phyloP scores from a whole-genome alignment of 2,113 vertebrate species.

The western clawed frog (Xenopus tropicalis) region UCB_Xtro_10.0 CM004445.2:98428001-98428500 shows the following conservation, averaged over 20 bases:
- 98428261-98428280: background rate
- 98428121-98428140: too few species aligned
- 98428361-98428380: background rate
- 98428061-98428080: too few species aligned
- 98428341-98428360: background rate
- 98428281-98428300: background rate
- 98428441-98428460: constrained; percentile 1
- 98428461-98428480: background rate
- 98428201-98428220: background rate
- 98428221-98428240: background rate
- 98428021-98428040: too few species aligned
- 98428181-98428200: too few species aligned
- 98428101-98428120: too few species aligned
- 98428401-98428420: background rate
- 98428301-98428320: background rate
- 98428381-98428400: background rate
- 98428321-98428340: background rate
- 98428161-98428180: too few species aligned
- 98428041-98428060: too few species aligned
- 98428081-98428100: too few species aligned
- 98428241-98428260: background rate
- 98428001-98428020: too few species aligned
- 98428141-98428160: too few species aligned
- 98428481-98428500: background rate
- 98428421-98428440: background rate